Percentiles rank a stretch among this genome's conserved stretches.
Conservation (phyloP, 2,888 invertebrate genomes). For the Piscicola geometra region DNA sequence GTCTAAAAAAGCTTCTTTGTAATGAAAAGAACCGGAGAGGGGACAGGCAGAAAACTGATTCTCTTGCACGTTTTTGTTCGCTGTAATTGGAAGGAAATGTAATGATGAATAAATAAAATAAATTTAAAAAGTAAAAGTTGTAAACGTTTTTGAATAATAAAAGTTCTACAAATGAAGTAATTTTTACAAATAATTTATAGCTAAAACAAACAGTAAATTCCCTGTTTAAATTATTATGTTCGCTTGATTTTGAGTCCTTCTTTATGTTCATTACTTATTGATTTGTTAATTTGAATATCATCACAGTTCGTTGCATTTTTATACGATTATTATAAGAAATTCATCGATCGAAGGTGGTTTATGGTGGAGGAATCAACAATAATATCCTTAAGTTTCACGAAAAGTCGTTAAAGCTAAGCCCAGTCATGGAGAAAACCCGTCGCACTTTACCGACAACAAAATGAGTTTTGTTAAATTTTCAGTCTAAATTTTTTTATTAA, state of each 20-base stretch:
- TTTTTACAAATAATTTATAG: no score
- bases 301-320: neutral
- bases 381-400: neutral
- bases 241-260: neutral
- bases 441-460: no score
- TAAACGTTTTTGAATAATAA: no score
- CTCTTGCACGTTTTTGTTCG: neutral
- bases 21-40: neutral
- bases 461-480: no score
- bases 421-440: no score
- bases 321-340: neutral
- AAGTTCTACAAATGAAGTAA: no score
- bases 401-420: neutral
- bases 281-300: no score
- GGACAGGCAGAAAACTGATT: neutral
- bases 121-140: no score
- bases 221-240: no score
- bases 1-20: neutral
- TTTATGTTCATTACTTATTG: constrained; percentile 13
- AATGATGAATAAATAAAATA: no score
- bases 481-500: neutral
- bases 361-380: neutral
- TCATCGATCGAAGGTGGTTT: neutral
- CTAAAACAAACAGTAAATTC: no score
- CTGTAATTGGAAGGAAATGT: no score